A percentile compares a stretch with the other conserved stretches of the same genome.
Evolutionary conservation across 2,888 invertebrate genomes (phyloP).

Genomic region (Habrosyne pyritoides): DNA sequence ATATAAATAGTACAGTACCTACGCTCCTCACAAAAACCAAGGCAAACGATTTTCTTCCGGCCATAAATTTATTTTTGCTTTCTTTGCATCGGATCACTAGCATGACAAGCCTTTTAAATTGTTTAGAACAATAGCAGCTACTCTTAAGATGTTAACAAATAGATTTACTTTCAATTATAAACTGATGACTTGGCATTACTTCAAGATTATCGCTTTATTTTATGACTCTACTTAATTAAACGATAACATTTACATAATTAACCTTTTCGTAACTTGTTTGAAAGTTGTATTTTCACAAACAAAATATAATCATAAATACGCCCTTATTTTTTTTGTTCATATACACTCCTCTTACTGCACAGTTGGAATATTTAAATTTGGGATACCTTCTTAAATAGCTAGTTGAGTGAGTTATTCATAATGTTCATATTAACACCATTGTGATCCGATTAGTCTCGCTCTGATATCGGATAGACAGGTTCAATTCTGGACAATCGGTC

Average conservation of each 20-base stretch:
- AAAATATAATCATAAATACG: no score
- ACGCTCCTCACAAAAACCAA: no score
- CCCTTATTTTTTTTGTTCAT: no score
- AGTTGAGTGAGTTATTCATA: slow-evolving; percentile 30
- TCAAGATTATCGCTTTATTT: not conserved
- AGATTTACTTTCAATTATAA: slow-evolving; percentile 53
- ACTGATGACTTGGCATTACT: slow-evolving; percentile 37
- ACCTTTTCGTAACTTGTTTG: no score
- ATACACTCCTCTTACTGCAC: not conserved
- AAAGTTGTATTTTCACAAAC: no score
- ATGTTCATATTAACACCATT: slow-evolving; percentile 41
- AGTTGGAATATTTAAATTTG: not conserved
- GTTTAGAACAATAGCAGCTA: slow-evolving; percentile 46
- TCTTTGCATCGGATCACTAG: slow-evolving; percentile 34
- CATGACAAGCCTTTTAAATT: slow-evolving; percentile 51
- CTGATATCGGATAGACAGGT: slow-evolving; percentile 50
- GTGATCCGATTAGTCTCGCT: slow-evolving; percentile 61
- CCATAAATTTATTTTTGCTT: slow-evolving; percentile 36
- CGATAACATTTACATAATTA: not conserved
- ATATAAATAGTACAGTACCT: no score
- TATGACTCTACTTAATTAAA: slow-evolving; percentile 1
- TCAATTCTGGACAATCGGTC: slow-evolving; percentile 58
- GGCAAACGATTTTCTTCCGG: no score
- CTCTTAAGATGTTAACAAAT: slow-evolving; percentile 34
- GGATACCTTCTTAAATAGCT: slow-evolving; percentile 6